Percentiles rank a stretch among this genome's conserved stretches.
Evolutionary conservation across 1,140 invertebrate species (phyloP).

Genomic region (Aphis craccivora): DNA sequence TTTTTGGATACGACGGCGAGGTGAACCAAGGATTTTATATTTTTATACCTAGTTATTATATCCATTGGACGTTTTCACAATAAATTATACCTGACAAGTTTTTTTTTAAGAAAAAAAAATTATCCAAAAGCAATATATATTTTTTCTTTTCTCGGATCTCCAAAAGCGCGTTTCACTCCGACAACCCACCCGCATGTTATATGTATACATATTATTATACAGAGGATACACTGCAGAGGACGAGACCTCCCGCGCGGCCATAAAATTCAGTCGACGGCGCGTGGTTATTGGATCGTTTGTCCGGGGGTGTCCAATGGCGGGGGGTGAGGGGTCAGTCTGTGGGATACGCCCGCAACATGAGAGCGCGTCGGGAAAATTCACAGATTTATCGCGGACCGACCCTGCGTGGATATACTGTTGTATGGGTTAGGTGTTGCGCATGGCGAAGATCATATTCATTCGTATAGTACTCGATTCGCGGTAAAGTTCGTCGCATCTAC

Average conservation of each 20-base stretch:
- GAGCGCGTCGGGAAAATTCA: background rate
- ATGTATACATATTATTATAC: background rate
- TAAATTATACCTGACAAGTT: background rate
- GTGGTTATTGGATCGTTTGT: slow-evolving; percentile 32
- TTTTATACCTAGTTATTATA: background rate
- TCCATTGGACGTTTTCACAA: background rate
- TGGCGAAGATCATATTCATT: background rate
- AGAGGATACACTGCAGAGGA: background rate
- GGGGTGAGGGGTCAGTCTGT: background rate
- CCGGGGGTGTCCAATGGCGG: background rate
- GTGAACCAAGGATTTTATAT: background rate
- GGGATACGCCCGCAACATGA: background rate
- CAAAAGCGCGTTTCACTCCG: background rate
- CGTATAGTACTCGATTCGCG: background rate
- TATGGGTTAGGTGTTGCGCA: background rate
- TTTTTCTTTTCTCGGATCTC: background rate
- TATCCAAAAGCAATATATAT: background rate
- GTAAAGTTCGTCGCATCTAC: background rate
- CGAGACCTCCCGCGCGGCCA: slow-evolving; percentile 34
- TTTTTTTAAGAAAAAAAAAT: background rate
- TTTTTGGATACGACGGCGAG: background rate
- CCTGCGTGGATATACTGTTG: background rate
- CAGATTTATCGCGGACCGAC: background rate
- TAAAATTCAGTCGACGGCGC: background rate
- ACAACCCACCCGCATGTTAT: background rate